A percentile compares a stretch with the other conserved stretches of the same genome.
Evolutionary conservation across 1,140 invertebrate genomes (phyloP).

Genomic region (Luehdorfia chinensis): DNA sequence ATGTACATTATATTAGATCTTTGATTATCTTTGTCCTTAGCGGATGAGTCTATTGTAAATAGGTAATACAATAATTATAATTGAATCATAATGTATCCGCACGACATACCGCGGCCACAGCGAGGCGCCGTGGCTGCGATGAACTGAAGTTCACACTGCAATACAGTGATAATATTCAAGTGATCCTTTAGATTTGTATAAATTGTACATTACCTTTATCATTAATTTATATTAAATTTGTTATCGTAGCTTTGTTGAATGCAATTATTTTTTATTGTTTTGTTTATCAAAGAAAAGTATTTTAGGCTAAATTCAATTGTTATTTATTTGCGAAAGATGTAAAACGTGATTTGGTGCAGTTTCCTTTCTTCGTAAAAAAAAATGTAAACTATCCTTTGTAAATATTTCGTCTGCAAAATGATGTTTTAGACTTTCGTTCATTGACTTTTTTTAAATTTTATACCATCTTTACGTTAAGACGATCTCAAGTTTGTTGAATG

Average conservation of each 20-base stretch:
- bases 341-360: slow-evolving; percentile 63
- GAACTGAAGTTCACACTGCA: slow-evolving; percentile 39
- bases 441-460: slow-evolving; percentile 69
- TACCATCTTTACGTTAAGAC: slow-evolving; percentile 76
- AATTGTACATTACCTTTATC: slow-evolving; percentile 74
- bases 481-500: slow-evolving; percentile 77
- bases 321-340: slow-evolving; percentile 73
- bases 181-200: slow-evolving; percentile 71
- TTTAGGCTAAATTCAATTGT: slow-evolving; percentile 76
- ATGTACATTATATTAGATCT: slow-evolving; percentile 24
- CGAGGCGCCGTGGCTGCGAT: slow-evolving; percentile 19
- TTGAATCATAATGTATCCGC: slow-evolving; percentile 21
- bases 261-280: slow-evolving; percentile 76
- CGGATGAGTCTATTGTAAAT: slow-evolving; percentile 38
- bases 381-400: slow-evolving; percentile 53
- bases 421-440: slow-evolving; percentile 63
- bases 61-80: slow-evolving; percentile 32
- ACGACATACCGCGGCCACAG: not conserved
- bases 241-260: slow-evolving; percentile 76
- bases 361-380: slow-evolving; percentile 39
- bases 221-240: slow-evolving; percentile 77
- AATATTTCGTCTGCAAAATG: slow-evolving; percentile 55
- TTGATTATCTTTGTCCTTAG: slow-evolving; percentile 20
- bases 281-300: slow-evolving; percentile 74
- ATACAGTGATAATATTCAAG: slow-evolving; percentile 64